Evolutionary conservation across 2,113 vertebrate genomes (phyloP).

Genomic region (Lethenteron camtschaticum): DNA sequence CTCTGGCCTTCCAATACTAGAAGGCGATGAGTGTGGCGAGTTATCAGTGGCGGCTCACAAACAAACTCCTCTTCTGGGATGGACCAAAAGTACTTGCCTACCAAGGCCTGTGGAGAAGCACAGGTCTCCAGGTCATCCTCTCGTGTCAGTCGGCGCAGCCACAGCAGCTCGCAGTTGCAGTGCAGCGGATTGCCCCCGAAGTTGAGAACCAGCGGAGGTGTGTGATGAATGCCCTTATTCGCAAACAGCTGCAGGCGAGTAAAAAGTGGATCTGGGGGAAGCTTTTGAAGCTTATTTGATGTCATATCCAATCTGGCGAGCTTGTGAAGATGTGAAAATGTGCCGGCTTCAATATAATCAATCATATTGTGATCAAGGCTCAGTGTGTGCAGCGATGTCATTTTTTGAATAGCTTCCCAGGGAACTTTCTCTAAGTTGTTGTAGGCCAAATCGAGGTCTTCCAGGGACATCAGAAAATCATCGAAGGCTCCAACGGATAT

Average conservation of each 20-base stretch:
- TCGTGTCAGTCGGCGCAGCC: conserved; percentile 34
- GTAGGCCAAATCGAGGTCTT: conserved; percentile 87
- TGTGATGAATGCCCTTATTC: conserved; percentile 38
- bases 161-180: conserved; percentile 46
- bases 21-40: conserved; percentile 32
- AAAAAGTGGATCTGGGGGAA: conserved; percentile 78
- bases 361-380: conserved; percentile 91
- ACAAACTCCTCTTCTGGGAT: conserved; percentile 46
- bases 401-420: conserved; percentile 70
- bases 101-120: conserved; percentile 29
- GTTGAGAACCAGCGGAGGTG: conserved; percentile 55
- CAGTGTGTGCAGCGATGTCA: conserved; percentile 84
- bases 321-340: conserved; percentile 60
- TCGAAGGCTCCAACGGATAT: conserved; percentile 60
- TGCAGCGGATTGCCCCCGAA: conserved; percentile 72
- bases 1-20: conserved; percentile 33
- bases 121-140: conserved; percentile 47
- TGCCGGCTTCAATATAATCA: conserved; percentile 58
- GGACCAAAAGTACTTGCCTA: conserved; percentile 50
- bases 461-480: conserved; percentile 56
- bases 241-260: conserved; percentile 58
- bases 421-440: conserved; percentile 72
- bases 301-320: conserved; percentile 79
- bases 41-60: conserved; percentile 44
- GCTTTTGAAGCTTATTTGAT: conserved; percentile 80